Percentiles rank a stretch among this genome's conserved stretches.
Evolutionary conservation across 1,140 invertebrate genomes (phyloP).

Genomic region (Orius insidiosus): DNA sequence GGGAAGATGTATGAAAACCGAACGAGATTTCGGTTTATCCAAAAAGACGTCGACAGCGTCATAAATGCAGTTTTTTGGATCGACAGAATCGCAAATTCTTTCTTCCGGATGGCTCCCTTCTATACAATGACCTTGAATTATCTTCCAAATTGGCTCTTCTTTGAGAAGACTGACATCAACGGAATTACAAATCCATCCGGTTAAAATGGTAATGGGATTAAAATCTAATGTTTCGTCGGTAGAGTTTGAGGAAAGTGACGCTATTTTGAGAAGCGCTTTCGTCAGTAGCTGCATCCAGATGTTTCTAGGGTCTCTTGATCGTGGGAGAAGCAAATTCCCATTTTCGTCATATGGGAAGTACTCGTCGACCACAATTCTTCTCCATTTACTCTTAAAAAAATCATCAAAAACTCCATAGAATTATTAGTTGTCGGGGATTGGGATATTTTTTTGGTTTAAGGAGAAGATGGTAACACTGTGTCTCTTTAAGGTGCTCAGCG

Average conservation of each 20-base stretch:
- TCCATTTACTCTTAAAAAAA: slow-evolving; percentile 20
- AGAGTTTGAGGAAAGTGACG: slow-evolving; percentile 1
- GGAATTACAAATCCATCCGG: slow-evolving; percentile 13
- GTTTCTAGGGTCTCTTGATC: slow-evolving; percentile 4
- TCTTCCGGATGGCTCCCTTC: background rate
- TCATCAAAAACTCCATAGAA: background rate
- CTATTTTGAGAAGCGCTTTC: slow-evolving; percentile 17
- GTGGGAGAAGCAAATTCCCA: slow-evolving; percentile 14
- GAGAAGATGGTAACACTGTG: no score
- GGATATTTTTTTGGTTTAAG: no score
- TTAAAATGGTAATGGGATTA: slow-evolving; percentile 14
- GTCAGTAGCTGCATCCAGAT: slow-evolving; percentile 18
- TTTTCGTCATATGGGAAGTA: slow-evolving; percentile 15
- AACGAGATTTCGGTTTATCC: background rate
- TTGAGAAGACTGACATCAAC: slow-evolving; percentile 10
- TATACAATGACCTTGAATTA: background rate
- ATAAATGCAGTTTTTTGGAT: slow-evolving; percentile 4
- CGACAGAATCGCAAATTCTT: slow-evolving; percentile 6
- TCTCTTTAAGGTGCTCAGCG: no score
- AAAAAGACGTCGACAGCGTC: slow-evolving; percentile 1
- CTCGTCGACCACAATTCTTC: slow-evolving; percentile 17
- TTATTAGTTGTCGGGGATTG: background rate
- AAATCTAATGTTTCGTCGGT: slow-evolving; percentile 10
- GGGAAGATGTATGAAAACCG: background rate
- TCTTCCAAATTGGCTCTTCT: background rate